Base-by-base conservation (phyloP, 2,797 vertebrate genomes). In the Cetoscarus ocellatus region DNA sequence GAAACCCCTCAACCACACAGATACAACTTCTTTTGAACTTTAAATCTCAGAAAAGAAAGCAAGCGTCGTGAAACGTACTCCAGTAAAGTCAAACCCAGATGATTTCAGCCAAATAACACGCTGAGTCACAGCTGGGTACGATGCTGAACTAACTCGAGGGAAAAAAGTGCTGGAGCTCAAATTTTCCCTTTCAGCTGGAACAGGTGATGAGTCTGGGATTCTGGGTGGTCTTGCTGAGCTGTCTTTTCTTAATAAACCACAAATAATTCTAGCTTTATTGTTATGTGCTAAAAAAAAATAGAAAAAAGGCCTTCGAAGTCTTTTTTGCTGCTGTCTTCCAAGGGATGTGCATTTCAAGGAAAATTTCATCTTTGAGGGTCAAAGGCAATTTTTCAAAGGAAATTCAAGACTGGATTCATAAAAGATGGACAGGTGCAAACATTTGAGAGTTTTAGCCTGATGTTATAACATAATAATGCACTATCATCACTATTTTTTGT, bases 201-300 rank as follows among this genome's bases (percentile, higher is more conserved):
- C 89, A 91, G 85, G 88, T 90, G 88, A 84, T 54, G 40, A 35
- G 45, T 14, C 40, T 13, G 60, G 1, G 45, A 44, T 63, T 70
- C 73, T 77, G 85, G 90, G 90, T 88, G 90, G 90, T 84, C 88
- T 38, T 9, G 8, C 60, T 54, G 68, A 77, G 59, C 63, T 43
- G 58, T 59, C 64, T 72, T 82, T 68, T 63, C 60, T 77, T 81
- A 77, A 82, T 78, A 70, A 86, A 85, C 65, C 52, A 35, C 40
- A 36, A 38, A 19, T 73, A 79, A 88, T 84, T 74, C 84, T 15
- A 39, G 48, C 47, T 52, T 27, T 2, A 27, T 4, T 27, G 27
- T 27, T 27, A 27, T 27, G 27, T 27, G 27, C 27, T 27, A 27
- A 27, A 27, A 27, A 4, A 27, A 27, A 27, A 27, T 27, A 27